Conservation (phyloP, 2,888 invertebrate genomes). For the Catocala sponsa region DNA sequence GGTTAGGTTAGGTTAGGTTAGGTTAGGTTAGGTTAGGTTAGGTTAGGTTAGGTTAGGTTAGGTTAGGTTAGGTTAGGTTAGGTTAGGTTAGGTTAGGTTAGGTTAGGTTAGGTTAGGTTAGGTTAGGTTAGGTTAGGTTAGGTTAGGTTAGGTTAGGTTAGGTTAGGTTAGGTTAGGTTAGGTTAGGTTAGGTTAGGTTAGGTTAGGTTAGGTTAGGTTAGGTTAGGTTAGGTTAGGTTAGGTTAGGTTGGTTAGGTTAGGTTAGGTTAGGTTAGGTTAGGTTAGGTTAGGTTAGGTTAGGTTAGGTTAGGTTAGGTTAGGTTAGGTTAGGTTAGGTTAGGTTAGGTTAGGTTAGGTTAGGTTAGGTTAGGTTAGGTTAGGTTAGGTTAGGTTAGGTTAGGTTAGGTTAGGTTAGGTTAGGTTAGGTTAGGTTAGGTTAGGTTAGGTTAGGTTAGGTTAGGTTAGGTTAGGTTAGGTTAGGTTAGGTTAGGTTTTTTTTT, state of each 20-base stretch:
- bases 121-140: constrained; percentile 17
- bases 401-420: constrained; percentile 9
- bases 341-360: constrained; percentile 10
- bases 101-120: constrained; percentile 19
- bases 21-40: constrained; percentile 19
- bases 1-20: constrained; percentile 19
- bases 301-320: constrained; percentile 22
- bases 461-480: constrained; percentile 9
- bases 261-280: constrained; percentile 24
- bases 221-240: constrained; percentile 19
- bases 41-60: constrained; percentile 19
- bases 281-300: constrained; percentile 22
- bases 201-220: constrained; percentile 19
- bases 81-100: constrained; percentile 19
- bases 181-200: constrained; percentile 19
- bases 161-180: constrained; percentile 19
- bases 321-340: constrained; percentile 23
- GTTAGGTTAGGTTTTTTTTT: constrained; percentile 9
- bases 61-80: constrained; percentile 19
- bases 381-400: constrained; percentile 8
- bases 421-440: constrained; percentile 9
- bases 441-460: constrained; percentile 9
- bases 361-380: constrained; percentile 9
- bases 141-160: constrained; percentile 19
- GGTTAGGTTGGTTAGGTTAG: constrained; percentile 22